Conservation (phyloP, 2,113 vertebrate genomes). For the Aythya baeri region DNA sequence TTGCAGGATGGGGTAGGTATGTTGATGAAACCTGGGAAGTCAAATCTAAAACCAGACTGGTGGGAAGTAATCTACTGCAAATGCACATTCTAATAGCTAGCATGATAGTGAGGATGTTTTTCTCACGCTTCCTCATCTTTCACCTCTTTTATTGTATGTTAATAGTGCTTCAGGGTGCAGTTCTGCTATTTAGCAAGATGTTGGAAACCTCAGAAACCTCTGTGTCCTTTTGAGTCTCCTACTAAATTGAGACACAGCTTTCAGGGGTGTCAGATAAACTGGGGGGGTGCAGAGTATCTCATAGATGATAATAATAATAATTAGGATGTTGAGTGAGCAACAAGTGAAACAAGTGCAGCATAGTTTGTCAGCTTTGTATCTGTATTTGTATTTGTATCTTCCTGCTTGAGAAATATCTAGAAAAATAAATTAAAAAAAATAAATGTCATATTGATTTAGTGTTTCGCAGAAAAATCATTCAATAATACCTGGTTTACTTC, state of each 20-base stretch:
- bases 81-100: neutral
- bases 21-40: neutral
- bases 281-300: neutral
- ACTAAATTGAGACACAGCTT: neutral
- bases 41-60: neutral
- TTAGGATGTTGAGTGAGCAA: neutral
- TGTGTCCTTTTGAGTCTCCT: neutral
- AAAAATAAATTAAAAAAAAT: neutral
- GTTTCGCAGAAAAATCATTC: neutral
- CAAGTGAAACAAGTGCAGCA: neutral
- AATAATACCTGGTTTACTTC: neutral
- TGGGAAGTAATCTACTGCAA: neutral
- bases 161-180: conserved; percentile 4
- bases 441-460: neutral
- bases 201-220: neutral
- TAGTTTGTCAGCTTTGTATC: neutral
- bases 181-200: neutral
- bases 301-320: neutral
- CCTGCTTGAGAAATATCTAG: neutral
- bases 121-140: conserved; percentile 24
- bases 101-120: neutral
- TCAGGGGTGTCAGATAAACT: neutral
- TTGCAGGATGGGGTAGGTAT: neutral
- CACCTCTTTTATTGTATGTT: neutral
- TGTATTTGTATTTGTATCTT: neutral